Percentiles rank a stretch among this genome's conserved stretches.
Evolutionary conservation across 2,797 vertebrate species (phyloP).

Genomic region (Alcedo atthis): DNA sequence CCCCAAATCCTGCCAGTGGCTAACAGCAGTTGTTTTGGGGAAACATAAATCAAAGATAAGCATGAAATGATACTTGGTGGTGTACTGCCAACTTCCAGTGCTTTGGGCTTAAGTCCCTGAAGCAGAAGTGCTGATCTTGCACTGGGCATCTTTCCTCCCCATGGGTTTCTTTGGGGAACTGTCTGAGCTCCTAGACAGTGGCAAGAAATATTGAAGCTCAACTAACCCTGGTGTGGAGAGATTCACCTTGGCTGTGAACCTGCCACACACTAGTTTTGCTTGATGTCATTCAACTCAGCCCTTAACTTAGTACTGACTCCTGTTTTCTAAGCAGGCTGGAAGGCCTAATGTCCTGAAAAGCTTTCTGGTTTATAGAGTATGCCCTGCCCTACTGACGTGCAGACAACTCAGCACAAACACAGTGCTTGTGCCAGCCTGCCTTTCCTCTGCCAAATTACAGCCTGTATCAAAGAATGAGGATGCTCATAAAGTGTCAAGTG

Average conservation of each 20-base stretch:
- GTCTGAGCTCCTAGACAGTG: background rate
- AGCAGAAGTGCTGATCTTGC: background rate
- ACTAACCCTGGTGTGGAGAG: background rate
- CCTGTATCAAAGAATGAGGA: background rate
- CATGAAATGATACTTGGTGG: background rate
- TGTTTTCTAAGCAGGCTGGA: background rate
- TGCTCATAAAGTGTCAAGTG: background rate
- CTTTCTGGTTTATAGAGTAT: background rate
- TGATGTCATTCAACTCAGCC: background rate
- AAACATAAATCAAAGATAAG: background rate
- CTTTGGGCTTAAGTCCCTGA: background rate
- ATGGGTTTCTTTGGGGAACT: background rate
- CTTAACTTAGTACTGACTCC: background rate
- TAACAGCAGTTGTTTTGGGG: background rate
- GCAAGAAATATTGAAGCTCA: background rate
- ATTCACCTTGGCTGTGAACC: background rate
- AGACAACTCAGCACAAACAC: background rate
- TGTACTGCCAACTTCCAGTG: background rate
- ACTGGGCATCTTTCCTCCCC: background rate
- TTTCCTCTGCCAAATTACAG: background rate
- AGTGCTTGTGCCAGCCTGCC: background rate
- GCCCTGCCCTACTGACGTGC: background rate
- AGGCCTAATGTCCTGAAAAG: background rate
- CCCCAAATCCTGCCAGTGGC: background rate
- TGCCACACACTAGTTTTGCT: background rate